Base-by-base conservation (phyloP, 2,113 vertebrate genomes). In the Harpagus bidentatus region DNA sequence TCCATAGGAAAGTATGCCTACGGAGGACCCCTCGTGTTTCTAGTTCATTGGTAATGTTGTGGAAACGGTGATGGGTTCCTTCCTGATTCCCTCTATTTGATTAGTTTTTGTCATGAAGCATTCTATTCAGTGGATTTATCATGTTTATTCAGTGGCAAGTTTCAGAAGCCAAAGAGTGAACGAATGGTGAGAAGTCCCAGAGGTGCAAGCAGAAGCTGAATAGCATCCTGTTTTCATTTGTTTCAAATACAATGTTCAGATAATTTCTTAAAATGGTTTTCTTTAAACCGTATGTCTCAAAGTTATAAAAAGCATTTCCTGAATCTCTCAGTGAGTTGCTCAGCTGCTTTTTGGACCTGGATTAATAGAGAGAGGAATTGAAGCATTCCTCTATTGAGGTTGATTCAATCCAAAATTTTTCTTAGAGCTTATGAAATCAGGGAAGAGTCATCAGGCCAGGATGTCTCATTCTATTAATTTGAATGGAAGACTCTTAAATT, bases 201-300 rank as follows among this genome's bases (percentile, higher is more conserved):
- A 48, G 96, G 94, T 70, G 43, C 45, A 58, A 40, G 74, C 87
- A 93, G 91, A 84, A 89, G 93, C 94, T 52, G 88, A 28, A 40
- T 8, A 42, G 86, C 82, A 87, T 97, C 94, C 96, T 97, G 93
- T 97, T 94, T 96, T 53, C 88, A 32, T 92, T 95, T 72, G 86
- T 71, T 58, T 76, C 76, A 25, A 59, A 71, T 43, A 47, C 70
- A 84, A 56, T 32, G 88, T 78, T 70, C 86, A 89, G 91, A 97
- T 89, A 22, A 63, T 79, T 86, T n/a, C 88, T 96, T 58, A 4
- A 34, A 55, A 16, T 29, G 61, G 28, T 62, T 95, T 94, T 32
- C 72, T 92, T 62, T 69, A 40, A 84, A 18, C 70, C 38, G 0
- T 0, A 0, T 61, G 52, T 31, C 82, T 79, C 65, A 1, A 9